Percentiles rank a stretch among this genome's conserved stretches.
phyloP scores from a whole-genome alignment of 2,797 vertebrate species.

The Saguinus oedipus region DNA sequence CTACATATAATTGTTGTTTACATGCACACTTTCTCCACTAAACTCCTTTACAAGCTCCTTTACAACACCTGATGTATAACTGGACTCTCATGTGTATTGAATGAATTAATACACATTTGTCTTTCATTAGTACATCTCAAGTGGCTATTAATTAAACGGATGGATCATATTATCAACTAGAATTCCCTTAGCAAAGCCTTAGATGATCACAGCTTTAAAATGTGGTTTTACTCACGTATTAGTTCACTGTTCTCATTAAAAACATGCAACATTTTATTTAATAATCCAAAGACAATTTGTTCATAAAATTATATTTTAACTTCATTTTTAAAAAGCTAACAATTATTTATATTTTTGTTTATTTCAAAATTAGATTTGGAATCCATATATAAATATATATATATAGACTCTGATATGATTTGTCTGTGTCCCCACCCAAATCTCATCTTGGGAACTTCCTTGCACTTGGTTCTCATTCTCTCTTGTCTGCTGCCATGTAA shows the following conservation, averaged over 20 bases:
- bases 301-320: not conserved
- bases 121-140: not conserved
- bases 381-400: not conserved
- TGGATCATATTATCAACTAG: not conserved
- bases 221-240: not conserved
- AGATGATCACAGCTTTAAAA: not conserved
- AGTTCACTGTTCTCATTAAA: not conserved
- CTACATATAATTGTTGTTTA: not conserved
- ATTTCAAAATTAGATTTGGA: not conserved
- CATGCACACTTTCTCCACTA: not conserved
- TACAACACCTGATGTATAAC: not conserved
- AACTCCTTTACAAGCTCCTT: not conserved
- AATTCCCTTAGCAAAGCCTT: constrained; percentile 3
- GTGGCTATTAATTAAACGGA: not conserved
- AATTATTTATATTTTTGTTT: not conserved
- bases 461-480: not conserved
- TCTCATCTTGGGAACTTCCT: not conserved
- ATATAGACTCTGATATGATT: not conserved
- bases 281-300: constrained; percentile 6
- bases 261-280: not conserved
- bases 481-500: not conserved
- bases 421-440: not conserved
- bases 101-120: not conserved
- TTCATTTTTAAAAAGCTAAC: not conserved
- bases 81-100: not conserved